Evolutionary conservation across 2,888 invertebrate genomes (phyloP).

Genomic region (Aromia moschata): DNA sequence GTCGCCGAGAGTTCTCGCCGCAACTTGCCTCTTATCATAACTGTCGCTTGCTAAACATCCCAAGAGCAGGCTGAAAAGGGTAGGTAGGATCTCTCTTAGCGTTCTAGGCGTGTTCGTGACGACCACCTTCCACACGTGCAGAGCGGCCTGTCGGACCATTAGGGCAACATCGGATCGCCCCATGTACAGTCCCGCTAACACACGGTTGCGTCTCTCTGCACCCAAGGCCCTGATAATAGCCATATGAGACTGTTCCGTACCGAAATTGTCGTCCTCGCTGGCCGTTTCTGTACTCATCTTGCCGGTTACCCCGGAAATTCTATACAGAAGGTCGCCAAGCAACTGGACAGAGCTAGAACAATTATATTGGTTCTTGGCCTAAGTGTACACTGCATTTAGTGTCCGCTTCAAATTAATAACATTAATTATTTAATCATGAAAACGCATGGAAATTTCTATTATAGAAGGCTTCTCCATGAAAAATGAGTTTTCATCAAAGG

Average conservation of each 20-base stretch:
- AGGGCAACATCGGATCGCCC: slow-evolving; percentile 96
- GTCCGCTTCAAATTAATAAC: no score
- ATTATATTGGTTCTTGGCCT: no score
- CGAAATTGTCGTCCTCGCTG: slow-evolving; percentile 98
- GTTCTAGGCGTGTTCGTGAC: slow-evolving; percentile 98
- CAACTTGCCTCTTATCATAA: slow-evolving; percentile 92
- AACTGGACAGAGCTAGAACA: slow-evolving; percentile 88
- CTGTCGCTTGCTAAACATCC: slow-evolving; percentile 94
- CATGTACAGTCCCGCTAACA: slow-evolving; percentile 95
- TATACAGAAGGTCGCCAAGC: slow-evolving; percentile 92
- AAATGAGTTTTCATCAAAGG: no score
- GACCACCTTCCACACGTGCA: slow-evolving; percentile 99
- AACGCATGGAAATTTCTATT: no score
- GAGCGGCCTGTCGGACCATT: slow-evolving; percentile 93
- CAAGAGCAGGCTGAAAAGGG: slow-evolving; percentile 88
- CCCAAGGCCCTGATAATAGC: slow-evolving; percentile 89
- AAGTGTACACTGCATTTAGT: no score
- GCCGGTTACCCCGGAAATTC: slow-evolving; percentile 96
- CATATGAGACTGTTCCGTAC: slow-evolving; percentile 93
- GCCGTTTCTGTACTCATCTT: slow-evolving; percentile 99
- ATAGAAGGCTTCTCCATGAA: no score
- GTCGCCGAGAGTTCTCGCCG: slow-evolving; percentile 95
- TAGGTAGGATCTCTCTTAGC: slow-evolving; percentile 93
- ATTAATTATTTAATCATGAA: no score
- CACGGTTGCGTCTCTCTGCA: slow-evolving; percentile 88